phyloP scores from a whole-genome alignment of 1,140 invertebrate species.

The Drosophila subpulchrella region DNA sequence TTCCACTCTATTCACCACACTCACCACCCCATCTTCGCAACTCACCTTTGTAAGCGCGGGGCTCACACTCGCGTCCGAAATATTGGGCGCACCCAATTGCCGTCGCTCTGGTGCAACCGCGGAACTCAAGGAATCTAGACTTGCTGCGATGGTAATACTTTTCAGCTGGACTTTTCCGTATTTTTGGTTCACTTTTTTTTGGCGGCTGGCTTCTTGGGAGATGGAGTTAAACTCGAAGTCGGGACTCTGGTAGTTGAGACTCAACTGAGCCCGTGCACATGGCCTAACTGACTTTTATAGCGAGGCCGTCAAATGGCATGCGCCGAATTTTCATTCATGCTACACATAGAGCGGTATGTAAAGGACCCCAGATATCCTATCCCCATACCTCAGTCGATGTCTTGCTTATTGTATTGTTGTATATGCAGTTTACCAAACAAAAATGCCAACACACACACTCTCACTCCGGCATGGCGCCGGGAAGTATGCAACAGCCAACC shows the following conservation, averaged over 20 bases:
- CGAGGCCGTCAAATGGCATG: conserved; percentile 76
- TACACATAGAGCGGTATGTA: conserved; percentile 56
- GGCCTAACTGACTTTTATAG: conserved; percentile 81
- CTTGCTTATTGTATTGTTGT: conserved; percentile 83
- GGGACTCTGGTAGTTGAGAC: conserved; percentile 74
- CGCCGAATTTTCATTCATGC: conserved; percentile 70
- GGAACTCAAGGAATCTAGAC: conserved; percentile 21
- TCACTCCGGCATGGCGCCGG: conserved; percentile 43
- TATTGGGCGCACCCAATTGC: conserved; percentile 30
- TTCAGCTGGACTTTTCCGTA: conserved; percentile 19
- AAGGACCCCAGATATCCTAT: conserved; percentile 16
- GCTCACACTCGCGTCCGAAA: conserved; percentile 58
- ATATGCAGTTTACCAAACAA: conserved; percentile 83
- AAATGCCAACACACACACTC: conserved; percentile 77
- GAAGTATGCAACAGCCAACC: conserved; percentile 76
- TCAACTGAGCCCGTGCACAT: conserved; percentile 78
- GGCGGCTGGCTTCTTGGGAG: conserved; percentile 18
- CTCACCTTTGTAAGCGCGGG: conserved; percentile 57
- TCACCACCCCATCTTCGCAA: not conserved
- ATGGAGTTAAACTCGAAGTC: conserved; percentile 64
- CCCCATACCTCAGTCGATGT: conserved; percentile 40
- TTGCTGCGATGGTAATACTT: conserved; percentile 10
- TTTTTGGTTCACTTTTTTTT: conserved; percentile 9
- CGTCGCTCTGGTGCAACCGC: conserved; percentile 41
- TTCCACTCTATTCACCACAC: conserved; percentile 1